A percentile compares a stretch with the other conserved stretches of the same genome.
phyloP scores from a whole-genome alignment of 2,113 vertebrate species.

The Pteropus alecto region DNA sequence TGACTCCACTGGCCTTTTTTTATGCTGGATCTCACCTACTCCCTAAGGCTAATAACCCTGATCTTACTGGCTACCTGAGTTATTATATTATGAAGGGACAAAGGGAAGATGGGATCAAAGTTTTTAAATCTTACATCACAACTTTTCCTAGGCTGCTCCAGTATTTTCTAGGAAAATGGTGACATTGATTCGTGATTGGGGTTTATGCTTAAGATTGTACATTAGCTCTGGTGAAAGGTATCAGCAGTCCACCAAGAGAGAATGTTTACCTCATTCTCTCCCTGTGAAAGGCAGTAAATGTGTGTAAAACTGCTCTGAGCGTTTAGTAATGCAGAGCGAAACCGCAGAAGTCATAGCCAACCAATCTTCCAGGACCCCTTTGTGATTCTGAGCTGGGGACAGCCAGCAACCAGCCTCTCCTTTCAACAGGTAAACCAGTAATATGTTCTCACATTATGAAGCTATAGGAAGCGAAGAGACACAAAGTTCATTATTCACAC shows the following conservation, averaged over 20 bases:
- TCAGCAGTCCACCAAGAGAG: not conserved
- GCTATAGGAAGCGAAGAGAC: not conserved
- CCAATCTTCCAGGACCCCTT: not conserved
- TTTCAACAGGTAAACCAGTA: not conserved
- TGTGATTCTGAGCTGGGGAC: not conserved
- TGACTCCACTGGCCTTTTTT: not conserved
- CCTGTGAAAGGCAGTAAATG: not conserved
- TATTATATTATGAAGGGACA: not conserved
- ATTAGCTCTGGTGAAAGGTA: not conserved
- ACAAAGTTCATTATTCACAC: not conserved
- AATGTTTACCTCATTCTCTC: not conserved
- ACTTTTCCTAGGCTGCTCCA: not conserved
- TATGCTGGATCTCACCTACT: not conserved
- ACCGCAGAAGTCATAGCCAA: too few relatives aligned
- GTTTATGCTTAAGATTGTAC: not conserved
- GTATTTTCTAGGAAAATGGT: not conserved
- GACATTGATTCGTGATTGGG: not conserved
- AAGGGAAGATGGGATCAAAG: not conserved
- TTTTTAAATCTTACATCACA: not conserved
- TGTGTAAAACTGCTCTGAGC: not conserved
- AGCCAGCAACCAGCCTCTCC: not conserved
- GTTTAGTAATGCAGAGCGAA: not conserved
- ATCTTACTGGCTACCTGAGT: not conserved
- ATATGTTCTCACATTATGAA: not conserved
- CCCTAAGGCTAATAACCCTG: not conserved